These are phyloP conservation scores for Acanthosepion lycidas DNA, from an alignment of 2,888 invertebrate genomes.

Conservation along the genomic window DNA sequence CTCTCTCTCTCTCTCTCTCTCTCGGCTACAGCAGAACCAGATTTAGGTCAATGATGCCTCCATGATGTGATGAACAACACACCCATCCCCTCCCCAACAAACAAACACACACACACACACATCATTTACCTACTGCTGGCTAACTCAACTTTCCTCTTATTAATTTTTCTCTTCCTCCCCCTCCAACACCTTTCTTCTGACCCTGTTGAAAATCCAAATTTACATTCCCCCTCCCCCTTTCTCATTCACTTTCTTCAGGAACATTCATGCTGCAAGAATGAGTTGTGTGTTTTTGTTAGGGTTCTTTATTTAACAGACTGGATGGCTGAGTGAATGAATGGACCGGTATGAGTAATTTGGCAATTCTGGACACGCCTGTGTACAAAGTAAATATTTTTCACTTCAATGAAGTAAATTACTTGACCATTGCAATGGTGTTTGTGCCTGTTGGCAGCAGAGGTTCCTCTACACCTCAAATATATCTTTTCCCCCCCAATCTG, in stretches of 20 bases:
- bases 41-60: neutral
- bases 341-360: neutral
- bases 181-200: neutral
- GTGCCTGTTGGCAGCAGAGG: too few relatives aligned
- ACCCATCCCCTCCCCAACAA: too few relatives aligned
- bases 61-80: neutral
- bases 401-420: constrained; percentile 43
- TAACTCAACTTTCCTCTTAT: neutral
- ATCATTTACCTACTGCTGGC: neutral
- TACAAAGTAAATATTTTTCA: constrained; percentile 38
- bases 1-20: neutral
- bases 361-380: constrained; percentile 39
- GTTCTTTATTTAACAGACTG: neutral
- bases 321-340: neutral
- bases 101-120: too few relatives aligned
- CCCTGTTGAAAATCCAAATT: neutral
- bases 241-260: neutral
- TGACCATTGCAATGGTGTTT: too few relatives aligned
- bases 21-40: neutral
- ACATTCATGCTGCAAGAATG: constrained; percentile 9
- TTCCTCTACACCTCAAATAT: too few relatives aligned
- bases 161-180: neutral
- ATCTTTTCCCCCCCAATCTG: too few relatives aligned
- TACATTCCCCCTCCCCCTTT: neutral
- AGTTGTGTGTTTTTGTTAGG: neutral